Evolutionary conservation across 2,888 invertebrate genomes (phyloP), one percentile per base, ranked within the genome.

Genomic region (Creontiades dilutus): DNA sequence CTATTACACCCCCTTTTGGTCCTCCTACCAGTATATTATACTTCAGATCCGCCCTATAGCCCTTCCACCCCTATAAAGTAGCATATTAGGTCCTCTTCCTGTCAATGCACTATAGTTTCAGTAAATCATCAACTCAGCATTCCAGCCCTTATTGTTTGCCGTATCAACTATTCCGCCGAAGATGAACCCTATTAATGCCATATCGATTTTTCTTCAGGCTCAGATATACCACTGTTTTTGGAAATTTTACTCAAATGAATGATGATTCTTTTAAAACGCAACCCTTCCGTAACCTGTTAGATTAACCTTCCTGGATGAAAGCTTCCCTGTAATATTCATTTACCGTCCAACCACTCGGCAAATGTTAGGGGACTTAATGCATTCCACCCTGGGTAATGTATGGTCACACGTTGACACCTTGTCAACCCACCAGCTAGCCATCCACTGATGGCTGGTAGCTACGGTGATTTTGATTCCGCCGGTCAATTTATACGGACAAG

Each of bases 31-130:
- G 57, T 55, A 52, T 57, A 85, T 85, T 85, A 85, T 61, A 85
- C 85, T 80, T 68, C 68, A 23, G 9, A 68, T 68, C 61, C 46
- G 81, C 7, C 81, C 46, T 16, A 11, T 57, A 57, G 57, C 57
- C 61, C 37, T 61, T 61, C 57, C 27, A 11, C 28, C 28, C 28
- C 28, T 16, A 61, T 85, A 85, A 85, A 85, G 85, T 46, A 61
- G 85, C 57, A 61, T 85, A 61, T 85, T 85, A 85, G 61, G 61
- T 61, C 57, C 37, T 61, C 85, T 85, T 27, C 48, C 82, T 82
- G 82, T 82, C 82, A 82, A 82, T 48, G 82, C 80, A 52, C 82
- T 82, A 47, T 48, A 52, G 52, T 82, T 82, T 52, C 23, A 82
- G 82, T 82, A 82, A 82, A 82, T 82, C 82, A 52, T 2, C 46